Base-by-base conservation (phyloP, 30 jellyfish, hydroid and myxozoan genomes). In the Cassiopea andromeda region DNA sequence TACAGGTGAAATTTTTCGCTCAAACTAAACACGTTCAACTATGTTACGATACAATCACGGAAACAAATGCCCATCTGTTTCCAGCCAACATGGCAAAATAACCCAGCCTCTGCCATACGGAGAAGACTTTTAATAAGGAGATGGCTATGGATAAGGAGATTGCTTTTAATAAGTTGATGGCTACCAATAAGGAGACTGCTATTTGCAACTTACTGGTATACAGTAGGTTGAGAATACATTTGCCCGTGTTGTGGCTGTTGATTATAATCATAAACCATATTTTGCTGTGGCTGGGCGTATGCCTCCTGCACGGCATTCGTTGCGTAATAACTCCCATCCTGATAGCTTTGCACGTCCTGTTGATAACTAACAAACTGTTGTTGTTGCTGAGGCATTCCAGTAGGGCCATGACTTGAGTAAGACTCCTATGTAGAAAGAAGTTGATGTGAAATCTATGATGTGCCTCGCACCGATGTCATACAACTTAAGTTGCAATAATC, bases 161-260 rank as follows among this genome's bases (percentile, higher is more conserved):
- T 27, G 38, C 38, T 27, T 27, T 27, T 27, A 27, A 27, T 27
- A 27, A 27, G 38, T 27, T 27, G 38, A 27, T 27, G 38, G 38
- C 38, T 27, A 27, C 38, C 27, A 27, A 64, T 64, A 17, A 4
- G 73, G 27, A 64, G 43, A 64, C 43, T 16, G 73, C 15, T 64
- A 27, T 4, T 4, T 7, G 27, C 73, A 17, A 2, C 73, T 73
- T 60, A 90, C 75, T 90, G 97, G 67, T 82, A 90, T 0, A 90
- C 93, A 46, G 97, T 75, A 46, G 97, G 94, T 69, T 85, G 97
- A 2, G 94, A 75, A 75, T 91, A 91, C 97, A 84, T 84, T 16
- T 61, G 92, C 84, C 81, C 82, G 18, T 81, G 96, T 73, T 75
- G 89, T 59, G 83, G 97, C 69, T 48, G 89, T 46, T 88, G 97